A percentile compares a stretch with the other conserved stretches of the same genome.
Evolutionary conservation across 2,888 invertebrate species (phyloP).

Genomic region (Apoda limacodes): DNA sequence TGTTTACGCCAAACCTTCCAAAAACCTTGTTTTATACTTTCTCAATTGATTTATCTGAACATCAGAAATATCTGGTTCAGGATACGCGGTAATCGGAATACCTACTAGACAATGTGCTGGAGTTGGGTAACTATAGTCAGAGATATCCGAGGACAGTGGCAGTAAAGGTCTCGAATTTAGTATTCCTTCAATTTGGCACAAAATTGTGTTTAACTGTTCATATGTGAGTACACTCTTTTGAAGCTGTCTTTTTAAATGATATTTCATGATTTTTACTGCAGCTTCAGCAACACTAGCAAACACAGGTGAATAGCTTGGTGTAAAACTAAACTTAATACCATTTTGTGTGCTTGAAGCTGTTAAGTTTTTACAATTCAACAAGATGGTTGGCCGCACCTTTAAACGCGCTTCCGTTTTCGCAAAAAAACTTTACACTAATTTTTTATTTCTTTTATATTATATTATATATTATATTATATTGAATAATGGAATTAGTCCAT

Average conservation of each 20-base stretch:
- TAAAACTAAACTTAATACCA: too few relatives aligned
- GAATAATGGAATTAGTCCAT: too few relatives aligned
- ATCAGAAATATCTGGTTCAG: slow-evolving; percentile 7
- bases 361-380: too few relatives aligned
- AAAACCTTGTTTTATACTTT: slow-evolving; percentile 3
- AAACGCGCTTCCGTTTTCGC: too few relatives aligned
- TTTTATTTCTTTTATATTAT: too few relatives aligned
- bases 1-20: slow-evolving; percentile 7
- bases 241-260: slow-evolving; percentile 4
- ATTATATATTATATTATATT: too few relatives aligned
- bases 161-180: slow-evolving; percentile 12
- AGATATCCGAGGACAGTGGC: slow-evolving; percentile 2
- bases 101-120: slow-evolving; percentile 13
- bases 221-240: neutral
- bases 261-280: too few relatives aligned
- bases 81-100: slow-evolving; percentile 4
- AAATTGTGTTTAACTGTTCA: slow-evolving; percentile 9
- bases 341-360: too few relatives aligned
- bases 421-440: too few relatives aligned
- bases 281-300: too few relatives aligned
- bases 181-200: slow-evolving; percentile 10
- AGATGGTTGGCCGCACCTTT: too few relatives aligned
- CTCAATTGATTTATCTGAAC: neutral
- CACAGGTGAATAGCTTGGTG: too few relatives aligned
- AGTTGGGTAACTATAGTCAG: slow-evolving; percentile 8